Percentiles rank a stretch among this genome's conserved stretches.
Evolutionary conservation across 2,113 vertebrate genomes (phyloP).

Genomic region (Calcarius ornatus): DNA sequence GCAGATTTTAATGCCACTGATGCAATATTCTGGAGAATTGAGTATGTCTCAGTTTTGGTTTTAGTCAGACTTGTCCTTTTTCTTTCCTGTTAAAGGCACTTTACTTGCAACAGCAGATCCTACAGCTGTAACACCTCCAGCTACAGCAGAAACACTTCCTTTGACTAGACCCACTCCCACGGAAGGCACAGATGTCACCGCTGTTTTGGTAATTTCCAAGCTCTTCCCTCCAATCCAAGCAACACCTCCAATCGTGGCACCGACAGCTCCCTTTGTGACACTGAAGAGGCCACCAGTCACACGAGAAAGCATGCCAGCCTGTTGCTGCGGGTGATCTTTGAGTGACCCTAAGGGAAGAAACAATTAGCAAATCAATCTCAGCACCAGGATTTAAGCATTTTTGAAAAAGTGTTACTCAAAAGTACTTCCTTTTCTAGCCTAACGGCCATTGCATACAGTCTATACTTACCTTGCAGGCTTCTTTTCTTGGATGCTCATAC

Average conservation of each 20-base stretch:
- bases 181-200: slow-evolving; percentile 86
- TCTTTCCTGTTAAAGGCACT: slow-evolving; percentile 91
- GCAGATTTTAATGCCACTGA: slow-evolving; percentile 65
- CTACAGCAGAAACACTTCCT: slow-evolving; percentile 88
- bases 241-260: slow-evolving; percentile 90
- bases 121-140: slow-evolving; percentile 87
- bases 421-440: neutral
- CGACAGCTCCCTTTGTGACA: slow-evolving; percentile 91
- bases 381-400: neutral
- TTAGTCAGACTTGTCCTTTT: slow-evolving; percentile 97
- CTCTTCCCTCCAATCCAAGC: slow-evolving; percentile 95
- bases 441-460: neutral
- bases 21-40: slow-evolving; percentile 14
- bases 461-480: neutral
- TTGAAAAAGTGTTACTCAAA: fast-evolving
- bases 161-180: slow-evolving; percentile 91
- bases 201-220: slow-evolving; percentile 91
- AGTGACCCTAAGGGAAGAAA: slow-evolving; percentile 72
- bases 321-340: slow-evolving; percentile 88
- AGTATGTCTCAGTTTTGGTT: slow-evolving; percentile 14
- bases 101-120: slow-evolving; percentile 91
- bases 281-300: slow-evolving; percentile 91
- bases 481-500: neutral
- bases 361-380: neutral
- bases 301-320: slow-evolving; percentile 89